Base-by-base conservation (phyloP, 1,140 invertebrate genomes). In the Hermetia illucens region DNA sequence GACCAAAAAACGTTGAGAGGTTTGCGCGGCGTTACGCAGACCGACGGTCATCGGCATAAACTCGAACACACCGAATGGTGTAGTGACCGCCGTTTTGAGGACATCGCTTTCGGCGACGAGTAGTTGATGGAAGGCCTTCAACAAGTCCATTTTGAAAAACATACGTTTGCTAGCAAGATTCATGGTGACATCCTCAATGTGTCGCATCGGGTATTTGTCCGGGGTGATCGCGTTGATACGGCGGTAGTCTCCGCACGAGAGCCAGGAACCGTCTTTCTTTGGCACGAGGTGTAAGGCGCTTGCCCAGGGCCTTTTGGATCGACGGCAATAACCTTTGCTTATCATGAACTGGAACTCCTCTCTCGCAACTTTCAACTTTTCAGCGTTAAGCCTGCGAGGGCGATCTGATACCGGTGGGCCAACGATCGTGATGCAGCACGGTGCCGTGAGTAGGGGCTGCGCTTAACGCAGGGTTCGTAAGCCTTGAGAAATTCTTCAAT, bases 171-270 rank as follows among this genome's bases (percentile, higher is more conserved):
- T 0, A 39, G 34, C 4, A 70, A 72, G 36, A 5, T 20, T 37
- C 29, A 55, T 41, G 0, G 66, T 41, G 12, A 55, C 52, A 27
- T 58, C 53, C 2, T 51, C 38, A 10, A 62, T 50, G 29, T 52
- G 41, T 0, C 52, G 55, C 2, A 68, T 17, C 1, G 62, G 62
- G 41, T 64, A 69, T 1, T 44, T 20, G 36, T 71, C 64, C 2
- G 52, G 50, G 1, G 53, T 60, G 0, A 32, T 16, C 1, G 45
- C 39, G 44, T 73, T 74, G 0, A 72, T 45, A 2, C 27, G 18
- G 5, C 64, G 41, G 40, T 68, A 72, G 40, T 71, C 67, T 0
- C 63, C 62, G 40, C 60, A 64, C 1, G 60, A 53, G 10, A 66
- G 41, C 49, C 52, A 64, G 4, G 39, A 39, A 0, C 47, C 43